A percentile compares a stretch with the other conserved stretches of the same genome.
Conservation (phyloP, 2,797 vertebrate species). For the Rhyacichthys aspro region DNA sequence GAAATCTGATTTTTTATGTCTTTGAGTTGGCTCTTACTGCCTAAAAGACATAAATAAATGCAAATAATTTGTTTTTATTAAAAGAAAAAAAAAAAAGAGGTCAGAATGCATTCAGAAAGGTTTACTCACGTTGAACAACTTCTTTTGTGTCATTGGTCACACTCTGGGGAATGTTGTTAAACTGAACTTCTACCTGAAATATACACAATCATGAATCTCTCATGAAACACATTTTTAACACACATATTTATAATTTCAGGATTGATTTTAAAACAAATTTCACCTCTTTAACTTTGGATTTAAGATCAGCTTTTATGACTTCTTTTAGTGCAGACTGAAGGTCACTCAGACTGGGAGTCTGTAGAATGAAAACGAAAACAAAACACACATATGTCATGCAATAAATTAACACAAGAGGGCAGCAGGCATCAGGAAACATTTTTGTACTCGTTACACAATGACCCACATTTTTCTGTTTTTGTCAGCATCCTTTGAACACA, state of each 20-base stretch:
- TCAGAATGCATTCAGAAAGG: background rate
- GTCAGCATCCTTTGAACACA: too few relatives aligned
- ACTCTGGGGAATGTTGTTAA: conserved; percentile 57
- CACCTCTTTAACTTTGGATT: conserved; percentile 60
- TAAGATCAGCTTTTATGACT: conserved; percentile 53
- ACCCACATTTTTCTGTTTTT: background rate
- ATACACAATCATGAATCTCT: conserved; percentile 1
- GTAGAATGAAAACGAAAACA: conserved; percentile 25
- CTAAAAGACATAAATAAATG: conserved; percentile 59
- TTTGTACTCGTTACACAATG: background rate
- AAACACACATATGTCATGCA: conserved; percentile 7
- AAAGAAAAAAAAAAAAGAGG: background rate
- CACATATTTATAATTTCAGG: background rate
- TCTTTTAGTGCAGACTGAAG: conserved; percentile 62
- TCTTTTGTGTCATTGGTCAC: conserved; percentile 72
- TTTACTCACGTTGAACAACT: conserved; percentile 76
- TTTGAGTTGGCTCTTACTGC: conserved; percentile 56
- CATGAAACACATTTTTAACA: background rate
- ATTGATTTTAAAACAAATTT: background rate
- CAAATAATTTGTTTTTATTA: background rate
- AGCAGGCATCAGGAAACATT: conserved; percentile 31
- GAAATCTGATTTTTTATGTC: conserved; percentile 64
- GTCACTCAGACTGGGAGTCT: conserved; percentile 45
- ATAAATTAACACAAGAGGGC: conserved; percentile 45
- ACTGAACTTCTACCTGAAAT: conserved; percentile 63